Evolutionary conservation across 2,113 vertebrate species (phyloP).

Genomic region (Oreochromis tanganicae): DNA sequence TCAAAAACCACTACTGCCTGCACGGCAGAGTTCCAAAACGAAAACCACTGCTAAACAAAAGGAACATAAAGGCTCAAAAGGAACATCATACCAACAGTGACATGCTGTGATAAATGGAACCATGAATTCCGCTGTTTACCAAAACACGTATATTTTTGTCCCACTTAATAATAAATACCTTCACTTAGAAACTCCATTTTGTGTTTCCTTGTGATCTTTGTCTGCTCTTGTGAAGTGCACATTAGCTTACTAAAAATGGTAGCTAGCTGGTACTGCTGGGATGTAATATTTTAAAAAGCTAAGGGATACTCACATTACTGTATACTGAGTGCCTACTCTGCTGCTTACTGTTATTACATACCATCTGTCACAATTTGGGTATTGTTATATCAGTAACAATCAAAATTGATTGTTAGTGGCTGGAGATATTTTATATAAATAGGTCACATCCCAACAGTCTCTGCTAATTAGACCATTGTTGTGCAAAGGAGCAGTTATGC

Average conservation of each 20-base stretch:
- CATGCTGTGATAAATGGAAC: neutral
- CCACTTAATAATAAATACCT: neutral
- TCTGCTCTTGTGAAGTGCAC: neutral
- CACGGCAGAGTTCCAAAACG: neutral
- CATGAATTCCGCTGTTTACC: neutral
- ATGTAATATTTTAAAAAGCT: neutral
- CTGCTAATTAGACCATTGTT: slow-evolving; percentile 59
- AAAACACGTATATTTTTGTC: too few relatives aligned
- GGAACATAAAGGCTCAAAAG: neutral
- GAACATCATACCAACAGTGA: neutral
- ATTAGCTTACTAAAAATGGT: neutral
- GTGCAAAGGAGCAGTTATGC: slow-evolving; percentile 25
- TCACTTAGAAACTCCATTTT: neutral
- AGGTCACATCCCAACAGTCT: slow-evolving; percentile 57
- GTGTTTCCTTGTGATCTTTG: neutral
- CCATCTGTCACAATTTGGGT: slow-evolving; percentile 32
- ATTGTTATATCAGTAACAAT: slow-evolving; percentile 13
- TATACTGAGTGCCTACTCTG: neutral
- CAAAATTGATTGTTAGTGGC: slow-evolving; percentile 27
- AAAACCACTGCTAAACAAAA: neutral
- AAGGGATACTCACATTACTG: neutral
- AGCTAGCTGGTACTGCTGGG: neutral
- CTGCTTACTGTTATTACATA: slow-evolving; percentile 18
- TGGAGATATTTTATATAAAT: slow-evolving; percentile 66
- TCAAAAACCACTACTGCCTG: neutral